These are phyloP conservation scores for Drosophila lacteicornis DNA, from an alignment of 1,140 invertebrate species.

Conservation along the genomic window DNA sequence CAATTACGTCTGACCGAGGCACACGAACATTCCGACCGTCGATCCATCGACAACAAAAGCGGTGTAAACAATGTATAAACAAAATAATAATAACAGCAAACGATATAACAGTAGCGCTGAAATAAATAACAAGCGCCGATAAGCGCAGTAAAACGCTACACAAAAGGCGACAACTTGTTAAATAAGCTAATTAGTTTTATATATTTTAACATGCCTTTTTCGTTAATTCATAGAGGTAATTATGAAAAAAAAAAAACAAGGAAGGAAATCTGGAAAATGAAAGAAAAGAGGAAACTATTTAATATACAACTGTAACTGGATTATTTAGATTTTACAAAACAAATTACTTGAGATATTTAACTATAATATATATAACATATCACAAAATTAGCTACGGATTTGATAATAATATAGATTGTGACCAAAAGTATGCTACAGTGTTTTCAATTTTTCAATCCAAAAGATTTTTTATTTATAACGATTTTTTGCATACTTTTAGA, in stretches of 20 bases:
- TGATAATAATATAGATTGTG: not conserved
- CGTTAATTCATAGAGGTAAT: not conserved
- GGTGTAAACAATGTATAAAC: slow-evolving; percentile 39
- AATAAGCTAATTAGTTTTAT: slow-evolving; percentile 44
- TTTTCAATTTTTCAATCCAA: too few relatives aligned
- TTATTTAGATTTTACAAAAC: too few relatives aligned
- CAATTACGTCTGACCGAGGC: slow-evolving; percentile 30
- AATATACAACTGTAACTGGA: too few relatives aligned
- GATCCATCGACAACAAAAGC: slow-evolving; percentile 32
- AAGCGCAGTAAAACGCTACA: slow-evolving; percentile 30
- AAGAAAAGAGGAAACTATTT: not conserved
- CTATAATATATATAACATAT: too few relatives aligned
- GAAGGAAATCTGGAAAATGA: not conserved
- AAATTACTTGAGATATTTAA: too few relatives aligned
- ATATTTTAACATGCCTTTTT: slow-evolving; percentile 12
- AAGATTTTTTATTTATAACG: too few relatives aligned
- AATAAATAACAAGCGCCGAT: slow-evolving; percentile 38
- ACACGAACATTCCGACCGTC: slow-evolving; percentile 17
- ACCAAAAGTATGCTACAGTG: not conserved
- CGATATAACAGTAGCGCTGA: slow-evolving; percentile 20
- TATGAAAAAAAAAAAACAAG: slow-evolving; percentile 3
- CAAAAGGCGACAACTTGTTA: slow-evolving; percentile 53
- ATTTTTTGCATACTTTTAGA: not conserved
- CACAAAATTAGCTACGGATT: not conserved
- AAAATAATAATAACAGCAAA: slow-evolving; percentile 32